Conservation (phyloP, 2,888 invertebrate species). For the Apotomis capreana region DNA sequence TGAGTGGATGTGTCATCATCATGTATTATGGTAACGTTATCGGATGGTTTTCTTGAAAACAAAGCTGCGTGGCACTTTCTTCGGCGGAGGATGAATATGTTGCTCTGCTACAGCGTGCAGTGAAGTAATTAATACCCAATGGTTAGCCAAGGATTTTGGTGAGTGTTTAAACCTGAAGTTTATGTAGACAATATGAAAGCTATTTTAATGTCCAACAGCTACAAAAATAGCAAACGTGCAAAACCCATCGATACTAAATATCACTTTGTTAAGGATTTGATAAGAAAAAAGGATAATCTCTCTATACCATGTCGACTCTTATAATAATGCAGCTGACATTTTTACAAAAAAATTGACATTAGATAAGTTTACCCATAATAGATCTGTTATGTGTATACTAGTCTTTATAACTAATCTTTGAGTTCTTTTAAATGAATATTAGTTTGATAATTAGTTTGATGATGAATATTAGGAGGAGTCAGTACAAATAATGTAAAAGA, state of each 20-base stretch:
- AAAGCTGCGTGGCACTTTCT: constrained; percentile 1
- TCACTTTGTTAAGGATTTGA: background rate
- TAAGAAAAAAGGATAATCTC: background rate
- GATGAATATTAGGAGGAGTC: too few species aligned
- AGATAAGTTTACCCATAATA: background rate
- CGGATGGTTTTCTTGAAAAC: constrained; percentile 7
- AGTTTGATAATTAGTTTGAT: too few species aligned
- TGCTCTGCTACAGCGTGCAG: background rate
- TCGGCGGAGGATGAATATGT: background rate
- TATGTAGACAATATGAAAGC: too few species aligned
- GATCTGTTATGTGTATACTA: too few species aligned
- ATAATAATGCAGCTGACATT: background rate
- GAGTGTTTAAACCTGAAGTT: too few species aligned
- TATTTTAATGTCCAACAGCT: background rate
- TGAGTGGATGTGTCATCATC: constrained; percentile 11
- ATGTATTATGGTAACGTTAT: constrained; percentile 10
- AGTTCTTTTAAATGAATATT: too few species aligned
- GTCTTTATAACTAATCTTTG: too few species aligned
- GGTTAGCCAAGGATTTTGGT: constrained; percentile 1
- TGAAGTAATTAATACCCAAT: constrained; percentile 3
- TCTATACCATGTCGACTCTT: background rate
- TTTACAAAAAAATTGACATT: background rate
- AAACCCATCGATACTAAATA: background rate
- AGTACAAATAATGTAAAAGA: too few species aligned
- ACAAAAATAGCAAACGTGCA: background rate